These are phyloP conservation scores for Rhyacichthys aspro DNA, from an alignment of 2,797 vertebrate genomes.

Conservation along the genomic window DNA sequence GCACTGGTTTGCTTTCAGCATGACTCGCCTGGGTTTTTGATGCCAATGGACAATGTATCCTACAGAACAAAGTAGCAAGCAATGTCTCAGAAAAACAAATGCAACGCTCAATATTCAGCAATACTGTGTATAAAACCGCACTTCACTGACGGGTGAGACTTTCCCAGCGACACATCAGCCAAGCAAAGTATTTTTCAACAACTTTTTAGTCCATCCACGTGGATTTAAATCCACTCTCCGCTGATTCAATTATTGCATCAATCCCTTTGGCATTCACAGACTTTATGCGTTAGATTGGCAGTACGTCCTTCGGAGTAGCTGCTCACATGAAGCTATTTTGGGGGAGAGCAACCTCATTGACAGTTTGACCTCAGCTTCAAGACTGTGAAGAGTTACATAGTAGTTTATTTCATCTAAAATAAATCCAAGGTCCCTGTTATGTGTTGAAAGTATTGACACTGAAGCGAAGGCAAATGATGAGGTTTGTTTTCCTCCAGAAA, in stretches of 20 bases:
- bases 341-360: background rate
- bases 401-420: no score
- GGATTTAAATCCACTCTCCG: conserved; percentile 31
- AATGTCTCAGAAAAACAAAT: conserved; percentile 60
- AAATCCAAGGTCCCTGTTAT: no score
- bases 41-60: conserved; percentile 57
- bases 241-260: conserved; percentile 43
- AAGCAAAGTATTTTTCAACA: conserved; percentile 52
- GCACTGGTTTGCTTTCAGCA: conserved; percentile 66
- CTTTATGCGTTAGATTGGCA: conserved; percentile 6
- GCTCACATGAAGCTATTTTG: background rate
- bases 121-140: conserved; percentile 71
- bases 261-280: conserved; percentile 7
- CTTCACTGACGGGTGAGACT: conserved; percentile 30
- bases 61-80: conserved; percentile 45
- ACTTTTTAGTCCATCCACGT: conserved; percentile 48
- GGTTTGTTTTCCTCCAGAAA: conserved; percentile 3
- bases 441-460: no score
- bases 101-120: conserved; percentile 75
- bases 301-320: background rate
- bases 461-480: background rate
- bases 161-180: conserved; percentile 31
- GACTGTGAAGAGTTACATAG: no score
- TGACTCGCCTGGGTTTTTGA: conserved; percentile 68
- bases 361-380: background rate